phyloP scores from a whole-genome alignment of 1,140 invertebrate genomes.

The Sarcophaga peregrina region DNA sequence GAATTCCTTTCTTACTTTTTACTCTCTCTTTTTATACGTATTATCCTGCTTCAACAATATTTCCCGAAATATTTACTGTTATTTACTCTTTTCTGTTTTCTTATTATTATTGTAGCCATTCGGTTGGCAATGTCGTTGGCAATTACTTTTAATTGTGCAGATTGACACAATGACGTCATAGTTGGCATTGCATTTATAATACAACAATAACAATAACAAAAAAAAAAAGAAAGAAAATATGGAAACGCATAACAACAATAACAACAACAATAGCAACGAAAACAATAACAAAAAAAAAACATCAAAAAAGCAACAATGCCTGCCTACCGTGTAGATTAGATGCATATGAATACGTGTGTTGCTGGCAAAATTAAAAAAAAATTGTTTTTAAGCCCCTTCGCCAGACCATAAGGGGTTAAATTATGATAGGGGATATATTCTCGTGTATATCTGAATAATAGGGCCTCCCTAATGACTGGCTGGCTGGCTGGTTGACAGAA shows the following conservation, averaged over 20 bases:
- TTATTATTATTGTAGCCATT: not conserved
- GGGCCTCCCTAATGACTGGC: too few relatives aligned
- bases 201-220: not conserved
- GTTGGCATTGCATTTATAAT: slow-evolving; percentile 40
- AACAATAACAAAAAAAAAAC: not conserved
- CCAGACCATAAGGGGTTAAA: too few relatives aligned
- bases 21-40: not conserved
- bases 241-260: not conserved
- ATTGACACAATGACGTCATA: slow-evolving; percentile 38
- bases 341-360: not conserved
- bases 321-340: not conserved
- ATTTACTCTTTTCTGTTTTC: not conserved
- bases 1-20: not conserved
- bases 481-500: too few relatives aligned
- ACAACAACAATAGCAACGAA: slow-evolving; percentile 11
- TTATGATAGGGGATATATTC: too few relatives aligned
- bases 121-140: slow-evolving; percentile 30
- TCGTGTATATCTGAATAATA: too few relatives aligned
- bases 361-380: not conserved
- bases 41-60: not conserved
- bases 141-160: slow-evolving; percentile 42
- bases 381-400: not conserved
- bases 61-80: not conserved
- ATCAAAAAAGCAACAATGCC: not conserved
- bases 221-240: too few relatives aligned